Conservation (phyloP, 2,888 invertebrate species). For the Thysanoteuthis rhombus region DNA sequence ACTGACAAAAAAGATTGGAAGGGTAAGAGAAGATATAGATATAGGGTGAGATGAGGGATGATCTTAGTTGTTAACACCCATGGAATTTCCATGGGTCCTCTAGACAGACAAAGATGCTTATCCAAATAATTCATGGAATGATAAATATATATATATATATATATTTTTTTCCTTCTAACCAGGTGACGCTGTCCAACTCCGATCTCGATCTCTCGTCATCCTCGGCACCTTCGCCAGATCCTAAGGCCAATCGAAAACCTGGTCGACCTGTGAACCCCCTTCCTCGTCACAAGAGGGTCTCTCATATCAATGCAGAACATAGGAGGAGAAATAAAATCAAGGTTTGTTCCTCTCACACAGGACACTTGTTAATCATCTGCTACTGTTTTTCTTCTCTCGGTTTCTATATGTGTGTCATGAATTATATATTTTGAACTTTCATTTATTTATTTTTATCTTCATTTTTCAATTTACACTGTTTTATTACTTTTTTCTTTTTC, state of each 20-base stretch:
- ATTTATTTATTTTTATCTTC: not conserved
- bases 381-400: too few relatives aligned
- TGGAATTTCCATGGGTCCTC: too few relatives aligned
- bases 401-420: too few relatives aligned
- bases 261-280: conserved; percentile 59
- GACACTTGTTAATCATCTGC: not conserved
- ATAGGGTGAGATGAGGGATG: too few relatives aligned
- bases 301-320: conserved; percentile 65
- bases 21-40: too few relatives aligned
- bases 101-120: too few relatives aligned
- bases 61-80: too few relatives aligned
- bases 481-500: too few relatives aligned
- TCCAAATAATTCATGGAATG: not conserved
- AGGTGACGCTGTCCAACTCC: conserved; percentile 19
- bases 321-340: conserved; percentile 64
- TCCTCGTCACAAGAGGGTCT: conserved; percentile 64
- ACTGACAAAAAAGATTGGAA: too few relatives aligned
- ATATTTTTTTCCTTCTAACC: not conserved
- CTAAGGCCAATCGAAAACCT: conserved; percentile 40
- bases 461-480: too few relatives aligned
- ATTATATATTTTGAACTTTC: too few relatives aligned
- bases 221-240: conserved; percentile 13
- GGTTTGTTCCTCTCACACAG: conserved; percentile 47
- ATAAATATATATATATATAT: too few relatives aligned
- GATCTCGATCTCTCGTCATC: not conserved